Conservation (phyloP, 2,113 vertebrate species). For the Agapornis roseicollis region DNA sequence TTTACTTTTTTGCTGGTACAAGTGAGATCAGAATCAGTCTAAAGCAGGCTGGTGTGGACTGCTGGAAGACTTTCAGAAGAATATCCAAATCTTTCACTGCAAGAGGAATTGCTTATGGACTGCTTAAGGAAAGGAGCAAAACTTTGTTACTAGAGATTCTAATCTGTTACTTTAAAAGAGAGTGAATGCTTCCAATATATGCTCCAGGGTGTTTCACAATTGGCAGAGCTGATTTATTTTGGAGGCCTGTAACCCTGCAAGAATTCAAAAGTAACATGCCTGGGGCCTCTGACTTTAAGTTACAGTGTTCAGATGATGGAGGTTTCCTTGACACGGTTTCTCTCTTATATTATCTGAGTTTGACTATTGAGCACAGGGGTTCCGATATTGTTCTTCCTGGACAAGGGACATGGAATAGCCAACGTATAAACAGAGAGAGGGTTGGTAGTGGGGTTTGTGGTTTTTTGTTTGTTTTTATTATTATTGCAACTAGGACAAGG, state of each 20-base stretch:
- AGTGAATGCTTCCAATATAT: background rate
- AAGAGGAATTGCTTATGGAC: background rate
- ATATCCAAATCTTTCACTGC: background rate
- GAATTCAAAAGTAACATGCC: background rate
- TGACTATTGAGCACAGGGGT: background rate
- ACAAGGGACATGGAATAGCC: background rate
- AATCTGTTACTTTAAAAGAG: slow-evolving; percentile 15
- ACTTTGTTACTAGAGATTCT: slow-evolving; percentile 7
- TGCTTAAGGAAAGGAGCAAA: background rate
- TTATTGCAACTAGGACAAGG: background rate
- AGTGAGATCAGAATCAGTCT: background rate
- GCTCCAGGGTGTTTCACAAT: background rate
- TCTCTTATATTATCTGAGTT: background rate
- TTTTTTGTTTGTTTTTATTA: background rate
- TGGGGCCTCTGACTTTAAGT: background rate
- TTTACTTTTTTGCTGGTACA: background rate
- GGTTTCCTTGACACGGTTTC: background rate
- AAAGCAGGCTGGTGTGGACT: background rate
- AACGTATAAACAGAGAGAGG: background rate
- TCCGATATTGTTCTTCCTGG: background rate
- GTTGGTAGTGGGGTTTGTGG: background rate
- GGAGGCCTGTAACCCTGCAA: slow-evolving; percentile 2
- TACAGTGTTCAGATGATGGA: background rate
- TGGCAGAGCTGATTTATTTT: slow-evolving; percentile 27
- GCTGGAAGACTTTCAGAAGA: background rate